These are phyloP conservation scores for Drosophila meridionalis DNA, from an alignment of 2,888 invertebrate genomes.

Conservation along the genomic window DNA sequence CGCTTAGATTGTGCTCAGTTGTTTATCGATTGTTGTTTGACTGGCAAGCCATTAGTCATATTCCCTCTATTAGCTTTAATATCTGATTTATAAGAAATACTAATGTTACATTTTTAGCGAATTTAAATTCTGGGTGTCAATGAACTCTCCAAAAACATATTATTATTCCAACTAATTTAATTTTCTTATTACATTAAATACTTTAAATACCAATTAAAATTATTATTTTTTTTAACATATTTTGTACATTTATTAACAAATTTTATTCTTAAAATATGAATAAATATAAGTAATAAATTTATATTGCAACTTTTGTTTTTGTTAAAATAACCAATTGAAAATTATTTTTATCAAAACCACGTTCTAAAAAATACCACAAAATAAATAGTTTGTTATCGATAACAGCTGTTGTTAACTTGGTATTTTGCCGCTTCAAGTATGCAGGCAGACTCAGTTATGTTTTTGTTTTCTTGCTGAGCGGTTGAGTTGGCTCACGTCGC, in stretches of 20 bases:
- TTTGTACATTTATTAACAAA: not conserved
- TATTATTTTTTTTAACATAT: not conserved
- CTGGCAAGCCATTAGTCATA: not conserved
- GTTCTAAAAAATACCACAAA: not conserved
- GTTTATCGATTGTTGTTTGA: not conserved
- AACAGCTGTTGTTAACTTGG: not conserved
- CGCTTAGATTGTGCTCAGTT: not conserved
- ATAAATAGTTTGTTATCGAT: conserved; percentile 12
- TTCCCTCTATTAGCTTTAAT: not conserved
- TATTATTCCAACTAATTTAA: no score
- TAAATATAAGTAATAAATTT: not conserved
- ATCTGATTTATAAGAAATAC: not conserved
- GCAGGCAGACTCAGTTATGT: conserved; percentile 58
- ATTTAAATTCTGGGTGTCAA: no score
- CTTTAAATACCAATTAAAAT: not conserved
- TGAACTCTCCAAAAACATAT: no score
- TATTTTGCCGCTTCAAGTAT: conserved; percentile 9
- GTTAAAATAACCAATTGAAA: no score
- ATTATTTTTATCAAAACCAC: no score
- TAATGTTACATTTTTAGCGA: not conserved
- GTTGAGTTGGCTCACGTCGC: conserved; percentile 31
- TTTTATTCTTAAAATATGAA: not conserved
- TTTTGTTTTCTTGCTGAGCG: conserved; percentile 56
- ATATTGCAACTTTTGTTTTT: no score
- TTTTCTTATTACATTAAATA: no score